Conservation (phyloP, 1,140 invertebrate species). For the Rhynchophorus ferrugineus region DNA sequence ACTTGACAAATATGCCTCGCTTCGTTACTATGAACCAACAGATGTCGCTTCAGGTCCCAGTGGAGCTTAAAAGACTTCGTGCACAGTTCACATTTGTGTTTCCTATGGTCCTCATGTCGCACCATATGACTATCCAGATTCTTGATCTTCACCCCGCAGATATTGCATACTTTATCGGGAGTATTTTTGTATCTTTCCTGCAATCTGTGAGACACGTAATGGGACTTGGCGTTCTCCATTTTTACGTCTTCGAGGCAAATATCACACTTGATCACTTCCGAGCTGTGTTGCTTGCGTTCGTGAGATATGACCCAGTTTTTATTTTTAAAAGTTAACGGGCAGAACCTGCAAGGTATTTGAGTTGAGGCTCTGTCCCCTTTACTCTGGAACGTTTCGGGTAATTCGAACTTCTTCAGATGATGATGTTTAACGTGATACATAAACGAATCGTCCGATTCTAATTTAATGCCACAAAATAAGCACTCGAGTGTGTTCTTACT, state of each 20-base stretch:
- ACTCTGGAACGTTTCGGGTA: too few relatives aligned
- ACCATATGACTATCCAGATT: slow-evolving; percentile 13
- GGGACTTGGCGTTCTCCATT: slow-evolving; percentile 2
- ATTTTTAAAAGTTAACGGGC: slow-evolving; percentile 4
- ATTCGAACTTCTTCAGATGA: too few relatives aligned
- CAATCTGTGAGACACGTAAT: slow-evolving; percentile 4
- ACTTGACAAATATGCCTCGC: slow-evolving; percentile 23
- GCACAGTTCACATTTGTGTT: slow-evolving; percentile 17
- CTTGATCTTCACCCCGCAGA: slow-evolving; percentile 17
- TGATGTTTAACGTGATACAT: too few relatives aligned
- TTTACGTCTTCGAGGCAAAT: slow-evolving; percentile 51
- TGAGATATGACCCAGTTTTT: slow-evolving; percentile 12
- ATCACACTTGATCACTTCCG: slow-evolving; percentile 39
- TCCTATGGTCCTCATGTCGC: slow-evolving; percentile 11
- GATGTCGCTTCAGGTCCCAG: slow-evolving; percentile 21
- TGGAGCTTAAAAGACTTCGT: slow-evolving; percentile 16
- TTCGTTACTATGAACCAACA: slow-evolving; percentile 22
- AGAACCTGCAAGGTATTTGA: slow-evolving; percentile 10
- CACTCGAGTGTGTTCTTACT: background rate
- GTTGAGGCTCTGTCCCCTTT: background rate
- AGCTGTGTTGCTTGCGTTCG: slow-evolving; percentile 3
- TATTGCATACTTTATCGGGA: slow-evolving; percentile 10
- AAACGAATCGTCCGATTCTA: background rate
- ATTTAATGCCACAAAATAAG: background rate
- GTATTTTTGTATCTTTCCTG: slow-evolving; percentile 10